Evolutionary conservation across 2,888 invertebrate species (phyloP), one percentile per base, ranked within the genome.

Genomic region (Thecophora atra): DNA sequence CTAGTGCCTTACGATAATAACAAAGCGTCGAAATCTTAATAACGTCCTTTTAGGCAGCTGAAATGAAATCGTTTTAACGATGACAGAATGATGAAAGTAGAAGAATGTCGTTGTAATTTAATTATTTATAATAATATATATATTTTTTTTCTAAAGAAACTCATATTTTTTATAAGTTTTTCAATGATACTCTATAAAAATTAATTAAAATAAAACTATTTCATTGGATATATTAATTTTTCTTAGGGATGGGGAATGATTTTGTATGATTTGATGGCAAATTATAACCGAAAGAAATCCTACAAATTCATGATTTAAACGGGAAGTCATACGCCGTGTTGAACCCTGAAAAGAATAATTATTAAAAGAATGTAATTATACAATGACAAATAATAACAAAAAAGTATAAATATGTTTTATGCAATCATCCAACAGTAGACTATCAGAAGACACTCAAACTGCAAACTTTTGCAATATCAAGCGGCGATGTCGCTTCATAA

Each of bases 1-100:
- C 79, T 86, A 17, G 77, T 77, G 21, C 86, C 86, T 47, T 86
- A 80, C 73, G 86, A 86, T 75, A 85, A 83, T 76, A 78, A 76
- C 24, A 81, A 79, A 60, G 65, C 75, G 73, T 78, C 56, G 30
- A 74, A 72, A 71, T 11, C 52, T 54, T 72, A 37, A 67, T 28
- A 28, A 44, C 60, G 17, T 70, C 63, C 8, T 15, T 60, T 52
- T 56, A 13, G 15, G 11, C 52, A 37, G 37, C 11, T 37, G 1
- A 37, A 37, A 37, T 11, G 37, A 37, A 37, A 37, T 0, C 37
- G 37, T 37, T 37, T 37, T 37, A 37, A n/a, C n/a, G n/a, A n/a
- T n/a, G n/a, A n/a, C n/a, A n/a, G n/a, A n/a, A n/a, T n/a, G n/a
- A n/a, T 2, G 37, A 8, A 47, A n/a, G 47, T 7, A 17, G 37